Conservation (phyloP, 2,113 vertebrate genomes). For the Alces alces region DNA sequence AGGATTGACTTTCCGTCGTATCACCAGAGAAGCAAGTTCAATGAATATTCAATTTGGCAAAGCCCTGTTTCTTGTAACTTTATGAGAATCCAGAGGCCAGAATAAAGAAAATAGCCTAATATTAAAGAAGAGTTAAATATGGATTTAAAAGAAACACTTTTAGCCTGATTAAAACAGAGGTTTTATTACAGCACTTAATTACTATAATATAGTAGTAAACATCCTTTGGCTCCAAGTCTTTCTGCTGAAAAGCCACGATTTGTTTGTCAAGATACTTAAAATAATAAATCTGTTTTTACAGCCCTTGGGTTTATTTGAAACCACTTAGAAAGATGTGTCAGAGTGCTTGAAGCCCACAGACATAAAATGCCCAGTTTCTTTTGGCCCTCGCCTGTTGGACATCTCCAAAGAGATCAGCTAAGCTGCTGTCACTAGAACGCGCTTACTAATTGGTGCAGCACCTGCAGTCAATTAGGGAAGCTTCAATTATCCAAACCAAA, state of each 20-base stretch:
- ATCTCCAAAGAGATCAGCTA: background rate
- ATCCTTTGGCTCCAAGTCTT: constrained; percentile 29
- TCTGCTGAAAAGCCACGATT: constrained; percentile 40
- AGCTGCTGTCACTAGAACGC: background rate
- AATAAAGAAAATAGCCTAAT: background rate
- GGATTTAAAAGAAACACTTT: constrained; percentile 26
- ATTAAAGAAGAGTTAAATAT: constrained; percentile 45
- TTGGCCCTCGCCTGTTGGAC: constrained; percentile 26
- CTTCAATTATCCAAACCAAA: constrained; percentile 63
- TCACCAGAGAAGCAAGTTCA: background rate
- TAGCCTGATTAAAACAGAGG: constrained; percentile 36
- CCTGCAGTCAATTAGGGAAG: constrained; percentile 70
- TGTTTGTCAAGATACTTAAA: constrained; percentile 55
- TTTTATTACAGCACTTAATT: constrained; percentile 48
- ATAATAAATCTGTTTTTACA: constrained; percentile 55
- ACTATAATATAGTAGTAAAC: constrained; percentile 53
- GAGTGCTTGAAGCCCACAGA: constrained; percentile 38
- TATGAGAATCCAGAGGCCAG: constrained; percentile 8
- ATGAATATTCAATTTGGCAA: background rate
- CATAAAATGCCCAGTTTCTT: constrained; percentile 59
- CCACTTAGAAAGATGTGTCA: constrained; percentile 43
- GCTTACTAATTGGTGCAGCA: constrained; percentile 56
- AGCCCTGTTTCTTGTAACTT: constrained; percentile 14
- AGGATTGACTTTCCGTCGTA: constrained; percentile 27
- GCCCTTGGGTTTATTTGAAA: constrained; percentile 40